phyloP scores from a whole-genome alignment of 1,140 invertebrate genomes.

The Sesamia nonagrioides region DNA sequence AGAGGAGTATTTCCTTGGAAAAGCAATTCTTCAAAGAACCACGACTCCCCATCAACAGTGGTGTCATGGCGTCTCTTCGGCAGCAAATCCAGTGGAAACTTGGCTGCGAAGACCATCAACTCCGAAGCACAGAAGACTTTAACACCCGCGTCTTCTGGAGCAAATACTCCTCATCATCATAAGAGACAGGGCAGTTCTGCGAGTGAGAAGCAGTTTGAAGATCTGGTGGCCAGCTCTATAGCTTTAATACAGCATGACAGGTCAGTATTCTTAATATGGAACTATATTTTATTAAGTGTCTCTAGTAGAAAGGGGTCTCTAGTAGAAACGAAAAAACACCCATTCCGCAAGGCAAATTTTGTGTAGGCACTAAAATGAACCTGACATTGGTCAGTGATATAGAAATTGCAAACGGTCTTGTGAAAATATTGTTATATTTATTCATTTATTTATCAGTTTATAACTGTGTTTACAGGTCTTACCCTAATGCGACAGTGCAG shows the following conservation, averaged over 20 bases:
- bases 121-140: conserved; percentile 71
- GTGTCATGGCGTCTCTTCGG: conserved; percentile 78
- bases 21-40: conserved; percentile 75
- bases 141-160: conserved; percentile 78
- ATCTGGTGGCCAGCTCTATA: conserved; percentile 89
- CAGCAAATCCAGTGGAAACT: conserved; percentile 76
- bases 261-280: conserved; percentile 66
- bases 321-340: too few relatives aligned
- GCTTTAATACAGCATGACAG: conserved; percentile 89
- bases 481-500: too few relatives aligned
- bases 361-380: too few relatives aligned
- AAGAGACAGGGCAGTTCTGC: conserved; percentile 83
- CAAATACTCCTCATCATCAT: conserved; percentile 83
- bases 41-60: conserved; percentile 59
- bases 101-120: conserved; percentile 65
- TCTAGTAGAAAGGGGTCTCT: background rate
- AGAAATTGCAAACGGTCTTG: too few relatives aligned
- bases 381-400: too few relatives aligned
- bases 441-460: too few relatives aligned
- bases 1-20: conserved; percentile 91
- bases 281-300: background rate
- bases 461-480: too few relatives aligned
- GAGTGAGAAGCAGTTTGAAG: conserved; percentile 87
- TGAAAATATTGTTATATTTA: too few relatives aligned
- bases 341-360: too few relatives aligned